Percentiles rank a stretch among this genome's conserved stretches.
Conservation (phyloP, 2,888 invertebrate genomes). For the Sussaba pulchella region DNA sequence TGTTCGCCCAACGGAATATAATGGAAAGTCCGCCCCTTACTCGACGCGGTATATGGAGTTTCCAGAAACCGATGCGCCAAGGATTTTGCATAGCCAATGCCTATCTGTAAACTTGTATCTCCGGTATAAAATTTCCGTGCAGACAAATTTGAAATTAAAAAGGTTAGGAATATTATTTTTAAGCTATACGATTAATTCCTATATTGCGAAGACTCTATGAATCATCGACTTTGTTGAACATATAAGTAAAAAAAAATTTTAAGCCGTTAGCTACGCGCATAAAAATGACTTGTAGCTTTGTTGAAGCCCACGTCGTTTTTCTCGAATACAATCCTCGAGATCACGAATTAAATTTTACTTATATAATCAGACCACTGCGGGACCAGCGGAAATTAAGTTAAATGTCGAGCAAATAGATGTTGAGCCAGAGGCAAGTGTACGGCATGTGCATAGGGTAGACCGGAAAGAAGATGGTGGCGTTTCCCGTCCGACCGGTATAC, state of each 20-base stretch:
- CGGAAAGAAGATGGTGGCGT: constrained; percentile 74
- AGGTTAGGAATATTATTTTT: too few species aligned
- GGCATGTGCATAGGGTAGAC: constrained; percentile 52
- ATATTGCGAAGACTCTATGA: too few species aligned
- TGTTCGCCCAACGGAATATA: constrained; percentile 77
- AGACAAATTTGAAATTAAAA: background rate
- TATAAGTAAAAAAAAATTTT: too few species aligned
- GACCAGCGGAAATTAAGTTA: constrained; percentile 72
- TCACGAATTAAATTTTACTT: constrained; percentile 71
- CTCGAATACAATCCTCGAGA: too few species aligned
- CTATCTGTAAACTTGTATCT: constrained; percentile 50
- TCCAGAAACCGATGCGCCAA: constrained; percentile 59
- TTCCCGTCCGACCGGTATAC: constrained; percentile 65
- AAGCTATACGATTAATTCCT: too few species aligned
- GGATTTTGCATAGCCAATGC: constrained; percentile 29
- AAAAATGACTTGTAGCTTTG: too few species aligned
- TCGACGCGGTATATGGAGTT: constrained; percentile 74
- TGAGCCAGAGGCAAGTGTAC: constrained; percentile 29
- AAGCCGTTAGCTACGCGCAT: too few species aligned
- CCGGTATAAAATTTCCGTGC: constrained; percentile 40
- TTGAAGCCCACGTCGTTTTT: too few species aligned
- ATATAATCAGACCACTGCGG: constrained; percentile 66
- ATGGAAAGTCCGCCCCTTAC: constrained; percentile 75
- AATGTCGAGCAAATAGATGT: constrained; percentile 64
- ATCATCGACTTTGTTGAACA: too few species aligned